Evolutionary conservation across 2,113 vertebrate genomes (phyloP), one percentile per base, ranked within the genome.

Genomic region (Pelvicachromis taeniatus): DNA sequence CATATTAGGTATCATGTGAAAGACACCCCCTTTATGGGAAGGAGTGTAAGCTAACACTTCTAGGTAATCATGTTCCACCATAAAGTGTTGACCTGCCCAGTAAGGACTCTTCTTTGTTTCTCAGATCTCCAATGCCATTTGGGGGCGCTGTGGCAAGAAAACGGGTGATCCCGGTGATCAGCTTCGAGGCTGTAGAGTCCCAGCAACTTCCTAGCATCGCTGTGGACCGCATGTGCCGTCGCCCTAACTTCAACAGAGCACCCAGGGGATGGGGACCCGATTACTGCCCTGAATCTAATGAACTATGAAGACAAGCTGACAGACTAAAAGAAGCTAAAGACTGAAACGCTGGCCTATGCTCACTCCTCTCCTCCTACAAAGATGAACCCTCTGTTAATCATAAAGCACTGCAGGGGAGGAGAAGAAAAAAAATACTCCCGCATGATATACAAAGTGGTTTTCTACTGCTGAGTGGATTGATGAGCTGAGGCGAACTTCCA

Each of bases 211-310:
- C 95, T 16, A 78, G 93, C 79, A 88, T 93, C 0, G 88, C 83
- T 40, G 81, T 95, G 93, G 94, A 97, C 10, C 95, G 96, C 77
- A 95, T 98, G 77, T 92, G 93, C 65, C 95, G 88, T 54, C 95
- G 97, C 65, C 97, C 95, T 86, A 97, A 95, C 93, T 99, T 99
- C 94, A 99, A 99, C 96, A 96, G 97, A 87, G 95, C 95, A 40
- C 96, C 98, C 0, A 97, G 87, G 4, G 98, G 98, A 61, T 99
- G 99, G 97, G 91, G 89, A 91, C 88, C 86, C 11, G 85, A 94
- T 68, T 94, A 95, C 58, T 92, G 95, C 42, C 98, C 98, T 0
- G 98, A 99, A 88, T 98, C 97, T 0, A 97, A 96, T 1, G 98
- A 99, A 83, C 96, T 99, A 95, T 99, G 96, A 97, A 19, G 94